phyloP scores from a whole-genome alignment of 2,888 invertebrate genomes.

The Agonopterix arenella region DNA sequence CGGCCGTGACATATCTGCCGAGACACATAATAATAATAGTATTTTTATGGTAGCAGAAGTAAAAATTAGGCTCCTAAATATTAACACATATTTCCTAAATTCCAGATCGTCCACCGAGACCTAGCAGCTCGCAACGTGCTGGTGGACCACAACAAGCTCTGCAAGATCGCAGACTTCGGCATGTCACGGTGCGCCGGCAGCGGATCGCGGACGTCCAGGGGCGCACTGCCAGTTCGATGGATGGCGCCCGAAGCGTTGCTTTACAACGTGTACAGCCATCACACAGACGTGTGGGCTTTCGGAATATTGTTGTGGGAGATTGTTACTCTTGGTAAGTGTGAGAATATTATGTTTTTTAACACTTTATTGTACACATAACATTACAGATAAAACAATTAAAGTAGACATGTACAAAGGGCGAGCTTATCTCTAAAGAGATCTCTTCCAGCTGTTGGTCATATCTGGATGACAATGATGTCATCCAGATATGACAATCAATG shows the following conservation, averaged over 20 bases:
- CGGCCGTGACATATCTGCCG: no score
- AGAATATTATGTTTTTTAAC: no score
- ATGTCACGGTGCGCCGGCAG: conserved; percentile 83
- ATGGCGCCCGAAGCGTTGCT: conserved; percentile 91
- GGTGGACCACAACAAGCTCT: conserved; percentile 89
- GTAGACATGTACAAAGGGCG: no score
- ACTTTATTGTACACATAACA: no score
- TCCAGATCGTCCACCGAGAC: conserved; percentile 90
- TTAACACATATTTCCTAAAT: conserved; percentile 10
- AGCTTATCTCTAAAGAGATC: no score
- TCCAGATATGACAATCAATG: no score
- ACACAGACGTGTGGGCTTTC: conserved; percentile 92
- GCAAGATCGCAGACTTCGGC: conserved; percentile 93
- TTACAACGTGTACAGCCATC: conserved; percentile 86
- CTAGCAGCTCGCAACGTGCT: conserved; percentile 89
- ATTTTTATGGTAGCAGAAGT: no score
- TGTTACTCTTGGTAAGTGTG: conserved; percentile 83
- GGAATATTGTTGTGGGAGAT: conserved; percentile 93
- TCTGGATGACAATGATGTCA: no score
- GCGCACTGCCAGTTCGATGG: conserved; percentile 85
- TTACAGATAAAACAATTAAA: no score
- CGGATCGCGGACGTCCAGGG: conserved; percentile 61
- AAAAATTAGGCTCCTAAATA: no score
- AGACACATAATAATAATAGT: no score
- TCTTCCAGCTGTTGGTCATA: no score